Conservation (phyloP, 2,888 invertebrate genomes). For the Monoplex corrugatus region DNA sequence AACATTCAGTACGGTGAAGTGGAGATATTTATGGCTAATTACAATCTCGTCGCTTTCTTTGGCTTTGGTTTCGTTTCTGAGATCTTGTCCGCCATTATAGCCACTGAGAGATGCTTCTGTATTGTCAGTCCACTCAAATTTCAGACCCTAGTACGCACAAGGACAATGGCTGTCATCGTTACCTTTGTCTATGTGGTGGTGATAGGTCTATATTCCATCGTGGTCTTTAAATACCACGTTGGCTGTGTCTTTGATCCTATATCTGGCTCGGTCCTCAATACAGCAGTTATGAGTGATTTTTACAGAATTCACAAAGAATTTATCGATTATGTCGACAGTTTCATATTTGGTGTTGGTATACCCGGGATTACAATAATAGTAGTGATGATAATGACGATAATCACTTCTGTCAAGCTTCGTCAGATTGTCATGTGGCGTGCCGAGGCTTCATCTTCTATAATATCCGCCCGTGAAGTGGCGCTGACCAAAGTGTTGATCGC, state of each 20-base stretch:
- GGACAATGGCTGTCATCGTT: constrained; percentile 28
- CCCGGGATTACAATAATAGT: background rate
- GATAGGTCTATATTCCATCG: no score
- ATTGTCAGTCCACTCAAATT: background rate
- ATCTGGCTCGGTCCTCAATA: no score
- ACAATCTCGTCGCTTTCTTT: background rate
- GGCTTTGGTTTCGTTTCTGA: background rate
- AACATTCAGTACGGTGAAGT: background rate
- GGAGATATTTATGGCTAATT: background rate
- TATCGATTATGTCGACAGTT: background rate
- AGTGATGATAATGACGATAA: background rate
- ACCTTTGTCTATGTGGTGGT: background rate
- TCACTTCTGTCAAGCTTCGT: background rate
- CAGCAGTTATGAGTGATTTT: no score
- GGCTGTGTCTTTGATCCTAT: no score
- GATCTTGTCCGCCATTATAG: constrained; percentile 27
- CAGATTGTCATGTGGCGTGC: background rate
- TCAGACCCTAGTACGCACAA: background rate
- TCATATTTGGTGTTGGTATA: background rate
- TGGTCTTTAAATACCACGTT: no score
- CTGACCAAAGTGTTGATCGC: no score
- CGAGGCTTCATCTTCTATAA: no score
- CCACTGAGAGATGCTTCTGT: constrained; percentile 22
- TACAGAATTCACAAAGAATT: no score
- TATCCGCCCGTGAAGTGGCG: no score